Evolutionary conservation across 2,113 vertebrate species (phyloP).

Genomic region (Tyrannus savana): DNA sequence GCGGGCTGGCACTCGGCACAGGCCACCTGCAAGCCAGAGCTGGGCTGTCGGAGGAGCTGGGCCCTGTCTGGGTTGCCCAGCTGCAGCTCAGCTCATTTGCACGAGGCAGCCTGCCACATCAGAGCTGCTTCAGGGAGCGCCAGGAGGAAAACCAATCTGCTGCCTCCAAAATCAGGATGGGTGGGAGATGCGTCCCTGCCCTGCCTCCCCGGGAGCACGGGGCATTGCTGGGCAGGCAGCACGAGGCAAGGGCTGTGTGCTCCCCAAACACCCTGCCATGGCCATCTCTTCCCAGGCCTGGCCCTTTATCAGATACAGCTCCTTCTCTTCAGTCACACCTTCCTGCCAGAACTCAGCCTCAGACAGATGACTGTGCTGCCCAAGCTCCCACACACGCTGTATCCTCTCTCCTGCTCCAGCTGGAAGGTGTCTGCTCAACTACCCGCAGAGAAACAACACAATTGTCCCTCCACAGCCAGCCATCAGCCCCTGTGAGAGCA

Average conservation of each 20-base stretch:
- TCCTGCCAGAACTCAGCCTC: not conserved
- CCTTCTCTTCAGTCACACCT: not conserved
- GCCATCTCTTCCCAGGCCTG: not conserved
- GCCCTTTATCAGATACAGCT: not conserved
- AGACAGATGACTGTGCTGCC: not conserved
- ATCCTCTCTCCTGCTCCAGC: not conserved
- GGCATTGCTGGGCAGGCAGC: not conserved
- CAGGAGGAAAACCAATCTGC: constrained; percentile 67
- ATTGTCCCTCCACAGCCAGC: not conserved
- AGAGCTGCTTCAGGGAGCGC: constrained; percentile 50
- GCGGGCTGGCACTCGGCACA: not conserved
- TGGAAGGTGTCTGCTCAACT: not conserved
- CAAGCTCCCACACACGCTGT: not conserved
- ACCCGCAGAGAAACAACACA: not conserved
- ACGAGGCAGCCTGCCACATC: constrained; percentile 61
- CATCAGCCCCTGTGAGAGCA: not conserved
- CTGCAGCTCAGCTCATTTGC: constrained; percentile 66
- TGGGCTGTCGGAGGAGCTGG: constrained; percentile 16
- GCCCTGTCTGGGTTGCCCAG: constrained; percentile 57
- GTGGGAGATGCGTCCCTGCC: not conserved
- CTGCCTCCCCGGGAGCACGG: not conserved
- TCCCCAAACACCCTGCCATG: not conserved
- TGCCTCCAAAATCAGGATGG: not conserved
- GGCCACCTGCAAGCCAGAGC: constrained; percentile 63
- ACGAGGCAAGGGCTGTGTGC: not conserved